phyloP scores from a whole-genome alignment of 2,113 vertebrate species.

The Pangasianodon gigas region DNA sequence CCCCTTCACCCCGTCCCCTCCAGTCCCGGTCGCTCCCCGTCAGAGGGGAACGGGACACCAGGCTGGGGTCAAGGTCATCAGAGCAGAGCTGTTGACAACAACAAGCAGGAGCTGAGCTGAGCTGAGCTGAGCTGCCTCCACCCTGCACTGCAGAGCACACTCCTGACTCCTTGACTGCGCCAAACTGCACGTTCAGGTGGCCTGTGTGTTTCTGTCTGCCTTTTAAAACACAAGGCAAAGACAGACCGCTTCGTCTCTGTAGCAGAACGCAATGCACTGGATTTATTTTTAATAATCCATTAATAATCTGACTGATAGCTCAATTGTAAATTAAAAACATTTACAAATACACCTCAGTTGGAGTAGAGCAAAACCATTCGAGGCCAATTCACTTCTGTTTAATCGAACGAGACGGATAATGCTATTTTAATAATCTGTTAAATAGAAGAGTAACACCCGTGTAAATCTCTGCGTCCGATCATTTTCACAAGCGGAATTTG shows the following conservation, averaged over 20 bases:
- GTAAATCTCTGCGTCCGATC: too few relatives aligned
- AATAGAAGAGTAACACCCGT: too few relatives aligned
- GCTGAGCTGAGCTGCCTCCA: not conserved
- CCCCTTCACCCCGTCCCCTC: constrained; percentile 47
- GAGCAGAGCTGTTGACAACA: constrained; percentile 67
- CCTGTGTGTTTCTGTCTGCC: not conserved
- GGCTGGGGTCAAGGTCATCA: constrained; percentile 70
- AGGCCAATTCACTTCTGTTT: too few relatives aligned
- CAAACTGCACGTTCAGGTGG: constrained; percentile 32
- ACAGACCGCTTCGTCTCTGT: not conserved
- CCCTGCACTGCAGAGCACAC: constrained; percentile 1
- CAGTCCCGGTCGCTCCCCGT: constrained; percentile 29
- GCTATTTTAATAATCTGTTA: too few relatives aligned
- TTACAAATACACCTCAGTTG: too few relatives aligned
- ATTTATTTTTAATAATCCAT: not conserved
- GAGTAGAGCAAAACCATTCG: too few relatives aligned
- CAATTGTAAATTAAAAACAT: too few relatives aligned
- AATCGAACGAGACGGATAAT: too few relatives aligned
- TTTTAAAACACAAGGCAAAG: not conserved
- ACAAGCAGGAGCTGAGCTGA: constrained; percentile 36
- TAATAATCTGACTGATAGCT: not conserved
- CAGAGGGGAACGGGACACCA: constrained; percentile 53
- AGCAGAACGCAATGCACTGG: not conserved
- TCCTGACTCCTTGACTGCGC: not conserved
- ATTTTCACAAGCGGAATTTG: too few relatives aligned